phyloP scores from a whole-genome alignment of 2,797 vertebrate genomes.

The Pogonophryne albipinna region DNA sequence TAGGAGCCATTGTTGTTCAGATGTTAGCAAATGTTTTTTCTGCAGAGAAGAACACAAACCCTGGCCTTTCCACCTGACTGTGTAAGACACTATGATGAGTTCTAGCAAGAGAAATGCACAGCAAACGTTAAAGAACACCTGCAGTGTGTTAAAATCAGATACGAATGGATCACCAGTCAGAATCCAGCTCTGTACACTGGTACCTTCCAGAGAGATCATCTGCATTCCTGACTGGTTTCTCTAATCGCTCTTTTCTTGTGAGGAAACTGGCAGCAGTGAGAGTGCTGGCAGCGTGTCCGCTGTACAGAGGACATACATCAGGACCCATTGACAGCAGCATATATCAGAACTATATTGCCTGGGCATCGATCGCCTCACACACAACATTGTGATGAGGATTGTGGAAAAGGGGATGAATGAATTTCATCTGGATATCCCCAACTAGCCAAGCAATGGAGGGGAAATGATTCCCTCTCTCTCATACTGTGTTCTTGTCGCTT shows the following conservation, averaged over 20 bases:
- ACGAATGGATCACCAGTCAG: background rate
- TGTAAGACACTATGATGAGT: constrained; percentile 3
- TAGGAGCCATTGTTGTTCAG: background rate
- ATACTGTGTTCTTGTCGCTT: constrained; percentile 8
- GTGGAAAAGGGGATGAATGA: constrained; percentile 50
- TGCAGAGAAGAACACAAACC: background rate
- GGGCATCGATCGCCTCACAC: constrained; percentile 67
- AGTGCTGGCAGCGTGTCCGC: constrained; percentile 22
- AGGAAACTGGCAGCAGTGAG: constrained; percentile 41
- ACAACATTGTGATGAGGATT: constrained; percentile 65
- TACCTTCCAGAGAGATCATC: constrained; percentile 4
- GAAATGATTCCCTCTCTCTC: constrained; percentile 21
- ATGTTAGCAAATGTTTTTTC: background rate
- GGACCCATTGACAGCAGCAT: constrained; percentile 60
- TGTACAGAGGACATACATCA: constrained; percentile 64
- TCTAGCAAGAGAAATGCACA: background rate
- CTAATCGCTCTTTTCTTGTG: constrained; percentile 20
- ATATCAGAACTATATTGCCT: constrained; percentile 63
- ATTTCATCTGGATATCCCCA: constrained; percentile 53
- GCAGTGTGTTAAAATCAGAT: constrained; percentile 1
- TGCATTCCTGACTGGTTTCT: constrained; percentile 31
- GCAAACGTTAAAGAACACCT: background rate
- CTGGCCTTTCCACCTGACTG: background rate
- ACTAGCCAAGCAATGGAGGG: constrained; percentile 39
- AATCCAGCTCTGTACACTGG: background rate